Conservation (phyloP, 2,888 invertebrate genomes). For the Argyra leucocephala region DNA sequence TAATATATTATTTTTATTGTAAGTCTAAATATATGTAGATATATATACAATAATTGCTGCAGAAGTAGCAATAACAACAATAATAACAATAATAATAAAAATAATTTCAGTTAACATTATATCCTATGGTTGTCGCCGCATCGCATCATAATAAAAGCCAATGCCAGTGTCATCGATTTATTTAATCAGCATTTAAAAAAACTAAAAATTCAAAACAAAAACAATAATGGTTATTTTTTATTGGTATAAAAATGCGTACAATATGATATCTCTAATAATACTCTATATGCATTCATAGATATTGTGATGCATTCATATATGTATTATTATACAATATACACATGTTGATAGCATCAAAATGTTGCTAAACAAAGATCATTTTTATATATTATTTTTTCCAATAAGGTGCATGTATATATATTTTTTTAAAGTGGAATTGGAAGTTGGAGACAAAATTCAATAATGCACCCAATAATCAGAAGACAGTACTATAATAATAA, state of each 20-base stretch:
- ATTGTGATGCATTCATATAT: too few relatives aligned
- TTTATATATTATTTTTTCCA: not conserved
- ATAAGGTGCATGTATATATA: not conserved
- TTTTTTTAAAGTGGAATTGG: not conserved
- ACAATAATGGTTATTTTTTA: constrained; percentile 11
- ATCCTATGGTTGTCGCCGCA: not conserved
- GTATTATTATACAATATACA: not conserved
- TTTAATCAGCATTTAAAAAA: constrained; percentile 1
- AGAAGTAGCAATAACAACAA: too few relatives aligned
- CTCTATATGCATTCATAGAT: too few relatives aligned
- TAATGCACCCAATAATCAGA: not conserved
- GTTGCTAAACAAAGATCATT: not conserved
- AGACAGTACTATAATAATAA: too few relatives aligned
- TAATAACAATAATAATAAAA: too few relatives aligned
- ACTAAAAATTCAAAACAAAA: not conserved
- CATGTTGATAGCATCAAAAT: not conserved
- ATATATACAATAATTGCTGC: too few relatives aligned
- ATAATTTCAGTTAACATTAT: too few relatives aligned
- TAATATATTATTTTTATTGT: too few relatives aligned
- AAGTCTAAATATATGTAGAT: too few relatives aligned
- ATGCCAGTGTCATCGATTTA: not conserved
- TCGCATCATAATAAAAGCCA: not conserved
- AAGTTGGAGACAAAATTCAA: constrained; percentile 2
- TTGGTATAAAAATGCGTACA: constrained; percentile 14
- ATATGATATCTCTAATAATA: too few relatives aligned